phyloP scores from a whole-genome alignment of 2,888 invertebrate genomes.

The Poecilobothrus nobilitatus region DNA sequence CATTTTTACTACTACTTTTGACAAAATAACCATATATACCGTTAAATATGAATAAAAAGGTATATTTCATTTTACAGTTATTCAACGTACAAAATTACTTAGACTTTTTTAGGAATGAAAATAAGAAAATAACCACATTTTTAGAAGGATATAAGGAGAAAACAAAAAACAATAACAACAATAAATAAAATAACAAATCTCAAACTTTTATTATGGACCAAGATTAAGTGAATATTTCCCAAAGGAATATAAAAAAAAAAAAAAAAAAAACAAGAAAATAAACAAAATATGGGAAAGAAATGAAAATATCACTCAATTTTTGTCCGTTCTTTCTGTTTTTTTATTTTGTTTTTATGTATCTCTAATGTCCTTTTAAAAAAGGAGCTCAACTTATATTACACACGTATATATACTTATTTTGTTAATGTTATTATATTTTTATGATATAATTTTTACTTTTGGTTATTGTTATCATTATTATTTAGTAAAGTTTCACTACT shows the following conservation, averaged over 20 bases:
- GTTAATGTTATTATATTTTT: not conserved
- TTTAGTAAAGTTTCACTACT: not conserved
- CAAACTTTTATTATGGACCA: not conserved
- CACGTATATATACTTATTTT: not conserved
- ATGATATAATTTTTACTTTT: not conserved
- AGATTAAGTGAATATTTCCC: conserved; percentile 6
- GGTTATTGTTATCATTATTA: not conserved
- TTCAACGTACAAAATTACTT: no score
- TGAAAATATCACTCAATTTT: not conserved
- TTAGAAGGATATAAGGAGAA: not conserved
- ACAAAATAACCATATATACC: no score
- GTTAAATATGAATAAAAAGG: no score
- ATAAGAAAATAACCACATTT: no score
- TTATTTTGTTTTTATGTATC: not conserved
- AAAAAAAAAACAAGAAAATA: not conserved
- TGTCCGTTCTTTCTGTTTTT: not conserved
- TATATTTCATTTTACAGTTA: no score
- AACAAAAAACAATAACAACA: not conserved
- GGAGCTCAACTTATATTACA: not conserved
- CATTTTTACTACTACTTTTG: no score
- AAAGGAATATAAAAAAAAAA: not conserved
- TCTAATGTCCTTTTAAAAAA: conserved; percentile 2
- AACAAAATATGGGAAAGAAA: not conserved
- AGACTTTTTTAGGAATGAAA: no score
- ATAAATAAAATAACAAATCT: not conserved